A percentile compares a stretch with the other conserved stretches of the same genome.
phyloP scores from a whole-genome alignment of 2,888 invertebrate genomes.

The Agelastica alni region DNA sequence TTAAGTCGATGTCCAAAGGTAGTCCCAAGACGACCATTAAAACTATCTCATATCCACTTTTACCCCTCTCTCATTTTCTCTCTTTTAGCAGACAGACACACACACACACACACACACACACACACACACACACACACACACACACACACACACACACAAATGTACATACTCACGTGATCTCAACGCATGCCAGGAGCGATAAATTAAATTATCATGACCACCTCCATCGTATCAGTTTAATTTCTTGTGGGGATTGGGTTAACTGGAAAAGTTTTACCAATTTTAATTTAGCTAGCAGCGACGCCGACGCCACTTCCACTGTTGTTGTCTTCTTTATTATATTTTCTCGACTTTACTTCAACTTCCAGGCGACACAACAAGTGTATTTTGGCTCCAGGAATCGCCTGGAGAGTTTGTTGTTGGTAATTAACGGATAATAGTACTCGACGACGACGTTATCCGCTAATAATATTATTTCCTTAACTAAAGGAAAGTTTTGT shows the following conservation, averaged over 20 bases:
- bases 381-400: slow-evolving; percentile 4
- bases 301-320: not conserved
- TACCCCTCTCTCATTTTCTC: no score
- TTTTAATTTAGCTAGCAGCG: slow-evolving; percentile 41
- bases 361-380: slow-evolving; percentile 18
- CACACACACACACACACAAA: no score
- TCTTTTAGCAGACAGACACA: no score
- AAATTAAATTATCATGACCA: slow-evolving; percentile 47
- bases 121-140: no score
- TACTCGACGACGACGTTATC: not conserved
- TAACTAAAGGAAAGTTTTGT: no score
- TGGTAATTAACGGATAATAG: slow-evolving; percentile 13
- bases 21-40: slow-evolving; percentile 31
- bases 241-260: slow-evolving; percentile 49
- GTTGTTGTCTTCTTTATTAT: slow-evolving; percentile 26
- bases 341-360: slow-evolving; percentile 23
- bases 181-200: slow-evolving; percentile 33
- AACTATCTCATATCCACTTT: slow-evolving; percentile 34
- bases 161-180: no score
- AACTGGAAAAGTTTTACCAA: slow-evolving; percentile 49
- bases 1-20: not conserved
- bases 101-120: no score
- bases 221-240: slow-evolving; percentile 45
- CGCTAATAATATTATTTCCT: no score
- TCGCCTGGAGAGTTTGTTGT: not conserved